Conservation (phyloP, 2,113 vertebrate genomes). For the Campylomormyrus numenius region DNA sequence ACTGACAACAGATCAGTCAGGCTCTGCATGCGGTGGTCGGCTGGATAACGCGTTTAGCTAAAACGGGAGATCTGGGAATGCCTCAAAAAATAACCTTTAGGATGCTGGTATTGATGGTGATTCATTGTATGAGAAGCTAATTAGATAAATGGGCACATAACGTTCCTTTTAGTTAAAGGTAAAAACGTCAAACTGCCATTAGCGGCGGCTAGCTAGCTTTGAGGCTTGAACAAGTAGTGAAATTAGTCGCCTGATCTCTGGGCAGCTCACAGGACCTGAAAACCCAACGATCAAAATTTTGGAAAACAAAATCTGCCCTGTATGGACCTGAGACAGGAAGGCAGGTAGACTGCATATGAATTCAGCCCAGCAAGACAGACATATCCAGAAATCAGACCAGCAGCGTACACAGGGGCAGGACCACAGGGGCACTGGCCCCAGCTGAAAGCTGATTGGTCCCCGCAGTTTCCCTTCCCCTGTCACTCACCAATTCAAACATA, state of each 20-base stretch:
- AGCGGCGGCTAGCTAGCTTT: conserved; percentile 50
- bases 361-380: conserved; percentile 59
- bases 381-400: conserved; percentile 47
- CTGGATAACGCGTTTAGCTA: background rate
- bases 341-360: conserved; percentile 63
- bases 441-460: background rate
- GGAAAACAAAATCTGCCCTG: conserved; percentile 52
- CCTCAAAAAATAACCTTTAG: background rate
- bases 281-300: conserved; percentile 51
- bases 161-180: conserved; percentile 57
- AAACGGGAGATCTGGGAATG: background rate
- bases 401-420: background rate
- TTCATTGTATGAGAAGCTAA: background rate
- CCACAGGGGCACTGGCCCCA: background rate
- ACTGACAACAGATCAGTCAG: conserved; percentile 64
- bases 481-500: background rate
- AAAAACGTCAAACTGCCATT: conserved; percentile 55
- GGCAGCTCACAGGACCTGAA: conserved; percentile 54
- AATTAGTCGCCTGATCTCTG: conserved; percentile 62
- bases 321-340: conserved; percentile 63
- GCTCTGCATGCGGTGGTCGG: conserved; percentile 52
- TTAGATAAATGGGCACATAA: conserved; percentile 9
- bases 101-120: background rate
- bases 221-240: conserved; percentile 62
- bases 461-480: background rate